Base-by-base conservation (phyloP, 2,113 vertebrate species). In the Eurystomus gularis region DNA sequence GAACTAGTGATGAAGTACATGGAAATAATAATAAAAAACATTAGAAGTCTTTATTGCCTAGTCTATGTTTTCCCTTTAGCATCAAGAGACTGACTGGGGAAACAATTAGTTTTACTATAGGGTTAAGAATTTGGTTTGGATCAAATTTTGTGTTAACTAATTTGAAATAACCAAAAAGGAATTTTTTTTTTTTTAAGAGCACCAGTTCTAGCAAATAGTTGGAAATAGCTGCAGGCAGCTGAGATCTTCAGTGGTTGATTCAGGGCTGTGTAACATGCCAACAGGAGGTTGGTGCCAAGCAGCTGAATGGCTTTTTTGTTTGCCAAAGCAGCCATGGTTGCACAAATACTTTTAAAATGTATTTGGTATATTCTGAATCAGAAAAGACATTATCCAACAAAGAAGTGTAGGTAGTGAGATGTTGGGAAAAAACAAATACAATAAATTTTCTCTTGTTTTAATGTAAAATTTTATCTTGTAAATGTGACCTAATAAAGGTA, bases 221-320 rank as follows among this genome's bases (percentile, higher is more conserved):
- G 48, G 55, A 93, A 92, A 72, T 81, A 77, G 65, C 90, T 90
- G 28, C 80, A 79, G 72, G 70, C 88, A 91, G 88, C 82, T 75
- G 57, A 93, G 60, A 52, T 73, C 86, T 83, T 86, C 68, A 73
- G 11, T 83, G 72, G 23, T 31, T 66, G 72, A 39, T 90, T 78
- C 0, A 0, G 31, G 71, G 49, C 82, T 80, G 82, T 86, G 28
- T 33, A 83, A 91, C 39, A 24, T 25, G 80, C 93, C 89, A 95
- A 24, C 82, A n/a, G 4, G 60, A 92, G 80, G 81, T 37, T 70
- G 60, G 49, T 71, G 82, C 94, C 90, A 93, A 88, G 82, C 54
- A 81, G 68, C 2, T 96, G 92, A 90, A 93, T 78, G 71, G 72
- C 82, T 84, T 94, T 94, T 96, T 86, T 90, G 94, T 96, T 96